phyloP scores from a whole-genome alignment of 1,140 invertebrate species.

The Scaptomyza pallida region DNA sequence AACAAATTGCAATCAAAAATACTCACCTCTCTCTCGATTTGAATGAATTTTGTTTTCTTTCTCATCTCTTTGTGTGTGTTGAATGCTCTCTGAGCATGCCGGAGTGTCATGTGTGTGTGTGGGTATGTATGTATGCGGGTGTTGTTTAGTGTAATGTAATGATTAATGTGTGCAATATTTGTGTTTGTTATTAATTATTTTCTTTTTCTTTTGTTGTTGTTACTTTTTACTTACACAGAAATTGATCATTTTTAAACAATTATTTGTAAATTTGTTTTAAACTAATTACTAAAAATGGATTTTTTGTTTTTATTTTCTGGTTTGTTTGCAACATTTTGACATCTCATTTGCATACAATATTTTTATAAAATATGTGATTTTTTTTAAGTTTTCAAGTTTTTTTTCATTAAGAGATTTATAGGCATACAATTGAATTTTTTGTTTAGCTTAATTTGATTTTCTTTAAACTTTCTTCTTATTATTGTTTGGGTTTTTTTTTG shows the following conservation, averaged over 20 bases:
- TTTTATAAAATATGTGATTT: constrained; percentile 80
- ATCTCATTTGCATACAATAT: constrained; percentile 80
- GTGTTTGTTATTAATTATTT: constrained; percentile 8
- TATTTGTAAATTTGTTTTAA: constrained; percentile 81
- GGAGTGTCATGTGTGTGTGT: constrained; percentile 47
- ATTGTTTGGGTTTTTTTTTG: constrained; percentile 11
- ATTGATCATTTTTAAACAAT: constrained; percentile 74
- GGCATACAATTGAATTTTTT: constrained; percentile 72
- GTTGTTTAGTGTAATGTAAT: constrained; percentile 11
- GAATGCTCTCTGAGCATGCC: constrained; percentile 63
- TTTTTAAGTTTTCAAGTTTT: constrained; percentile 41
- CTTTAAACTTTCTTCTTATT: constrained; percentile 22
- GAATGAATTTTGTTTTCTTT: constrained; percentile 23
- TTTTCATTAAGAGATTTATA: constrained; percentile 42
- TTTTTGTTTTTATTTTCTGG: too few species aligned
- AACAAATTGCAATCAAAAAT: constrained; percentile 52
- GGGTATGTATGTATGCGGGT: constrained; percentile 14
- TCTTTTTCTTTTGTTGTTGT: constrained; percentile 15
- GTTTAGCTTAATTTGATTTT: constrained; percentile 79
- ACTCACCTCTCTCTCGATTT: constrained; percentile 43
- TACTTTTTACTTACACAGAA: constrained; percentile 54
- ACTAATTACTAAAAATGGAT: constrained; percentile 80
- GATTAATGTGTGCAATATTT: constrained; percentile 36
- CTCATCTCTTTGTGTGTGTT: constrained; percentile 30
- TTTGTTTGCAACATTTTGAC: constrained; percentile 82